Evolutionary conservation across 2,888 invertebrate genomes (phyloP), one percentile per base, ranked within the genome.

Genomic region (Nesidiocoris tenuis): DNA sequence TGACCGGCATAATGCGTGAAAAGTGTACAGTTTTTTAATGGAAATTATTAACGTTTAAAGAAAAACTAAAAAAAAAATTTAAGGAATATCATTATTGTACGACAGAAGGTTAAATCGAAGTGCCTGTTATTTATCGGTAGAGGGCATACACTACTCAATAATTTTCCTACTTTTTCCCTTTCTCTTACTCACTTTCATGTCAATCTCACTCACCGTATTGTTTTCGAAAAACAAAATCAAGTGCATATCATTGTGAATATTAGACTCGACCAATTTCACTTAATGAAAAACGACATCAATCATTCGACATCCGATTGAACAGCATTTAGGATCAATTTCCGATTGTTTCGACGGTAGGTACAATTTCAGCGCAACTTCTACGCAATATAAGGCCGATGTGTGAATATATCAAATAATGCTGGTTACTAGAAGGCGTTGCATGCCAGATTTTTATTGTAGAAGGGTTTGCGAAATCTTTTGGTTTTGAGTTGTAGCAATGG

Each of bases 21-120:
- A 70, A 17, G 56, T 70, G 70, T 70, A 70, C 70, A 70, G 70
- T 70, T 70, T 70, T 70, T 25, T 70, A 70, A 70, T n/a, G 39
- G 39, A 39, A 39, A 7, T 12, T 39, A 39, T 7, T 39, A 12
- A 39, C 3, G 3, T 39, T 7, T 7, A 39, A 39, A 39, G 39
- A 12, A 12, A 39, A 39, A 39, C 3, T 39, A 39, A 39, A 12
- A 39, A 39, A 39, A 39, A 3, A 39, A 39, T 12, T 39, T n/a
- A n/a, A 39, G 3, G 3, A 39, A 7, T 39, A 39, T 39, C 12
- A 39, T 39, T 39, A 39, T 39, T 12, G 39, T 39, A 39, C 12
- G 39, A 39, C 3, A 39, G 39, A 39, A 39, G 39, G 39, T 39
- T 7, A 39, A 39, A 39, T 39, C 39, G 5, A 39, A 39, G 39